Evolutionary conservation across 2,888 invertebrate species (phyloP).

Genomic region (Archaeoteleia sp.): DNA sequence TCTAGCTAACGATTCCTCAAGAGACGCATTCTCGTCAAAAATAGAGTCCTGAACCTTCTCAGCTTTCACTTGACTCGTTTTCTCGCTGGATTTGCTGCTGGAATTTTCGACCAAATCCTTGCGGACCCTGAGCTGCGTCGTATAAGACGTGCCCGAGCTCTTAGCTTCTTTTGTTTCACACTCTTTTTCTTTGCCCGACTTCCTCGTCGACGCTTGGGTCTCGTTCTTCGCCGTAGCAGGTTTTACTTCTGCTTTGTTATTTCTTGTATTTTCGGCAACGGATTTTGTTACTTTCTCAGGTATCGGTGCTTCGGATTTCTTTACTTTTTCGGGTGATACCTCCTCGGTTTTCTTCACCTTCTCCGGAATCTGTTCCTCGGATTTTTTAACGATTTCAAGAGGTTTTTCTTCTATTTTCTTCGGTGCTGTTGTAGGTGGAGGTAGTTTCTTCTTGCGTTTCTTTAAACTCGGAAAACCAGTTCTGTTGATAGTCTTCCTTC

Average conservation of each 20-base stretch:
- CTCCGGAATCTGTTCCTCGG: too few species aligned
- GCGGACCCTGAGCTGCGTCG: constrained; percentile 65
- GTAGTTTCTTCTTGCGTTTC: constrained; percentile 84
- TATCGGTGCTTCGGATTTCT: constrained; percentile 2
- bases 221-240: constrained; percentile 13
- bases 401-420: constrained; percentile 23
- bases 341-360: too few species aligned
- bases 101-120: constrained; percentile 69
- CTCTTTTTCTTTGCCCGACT: constrained; percentile 36
- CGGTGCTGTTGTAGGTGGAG: constrained; percentile 55
- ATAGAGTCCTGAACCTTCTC: constrained; percentile 68
- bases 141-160: constrained; percentile 48
- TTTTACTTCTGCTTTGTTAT: constrained; percentile 33
- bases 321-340: too few species aligned
- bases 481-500: constrained; percentile 87
- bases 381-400: too few species aligned
- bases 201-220: constrained; percentile 8
- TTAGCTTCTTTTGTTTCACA: constrained; percentile 15
- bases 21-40: constrained; percentile 71
- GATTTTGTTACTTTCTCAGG: constrained; percentile 31
- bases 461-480: constrained; percentile 92
- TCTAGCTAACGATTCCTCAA: constrained; percentile 69
- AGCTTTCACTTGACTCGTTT: constrained; percentile 66
- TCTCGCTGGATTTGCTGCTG: constrained; percentile 65
- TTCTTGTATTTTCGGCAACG: constrained; percentile 24